Evolutionary conservation across 2,888 invertebrate genomes (phyloP).

Genomic region (Dasysyrphus albostriatus): DNA sequence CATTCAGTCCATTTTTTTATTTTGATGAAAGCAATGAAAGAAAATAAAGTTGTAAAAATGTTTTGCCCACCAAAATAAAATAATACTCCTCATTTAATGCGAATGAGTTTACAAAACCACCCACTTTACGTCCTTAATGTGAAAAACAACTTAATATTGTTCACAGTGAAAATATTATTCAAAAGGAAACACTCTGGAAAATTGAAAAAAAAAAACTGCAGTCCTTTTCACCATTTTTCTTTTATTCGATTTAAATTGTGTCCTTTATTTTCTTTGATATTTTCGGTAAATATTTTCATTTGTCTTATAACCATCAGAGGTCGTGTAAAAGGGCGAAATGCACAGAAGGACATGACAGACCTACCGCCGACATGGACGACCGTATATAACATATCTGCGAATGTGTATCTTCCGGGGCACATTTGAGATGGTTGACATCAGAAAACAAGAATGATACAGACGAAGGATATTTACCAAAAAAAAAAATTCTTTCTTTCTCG

Average conservation of each 20-base stretch:
- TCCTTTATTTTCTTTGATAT: slow-evolving; percentile 46
- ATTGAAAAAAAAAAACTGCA: slow-evolving; percentile 26
- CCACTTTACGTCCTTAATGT: not conserved
- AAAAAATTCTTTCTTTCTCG: slow-evolving; percentile 19
- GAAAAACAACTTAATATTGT: slow-evolving; percentile 44
- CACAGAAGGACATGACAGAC: slow-evolving; percentile 19
- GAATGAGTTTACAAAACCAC: not conserved
- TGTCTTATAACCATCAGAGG: slow-evolving; percentile 57
- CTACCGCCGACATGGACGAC: slow-evolving; percentile 29
- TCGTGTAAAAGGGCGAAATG: slow-evolving; percentile 41
- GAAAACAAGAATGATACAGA: slow-evolving; percentile 56
- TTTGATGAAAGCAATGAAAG: not conserved
- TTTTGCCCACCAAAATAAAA: slow-evolving; percentile 1
- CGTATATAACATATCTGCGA: not conserved
- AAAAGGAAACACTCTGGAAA: slow-evolving; percentile 50
- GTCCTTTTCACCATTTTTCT: slow-evolving; percentile 4
- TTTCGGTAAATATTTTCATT: slow-evolving; percentile 60
- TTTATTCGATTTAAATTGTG: slow-evolving; percentile 20
- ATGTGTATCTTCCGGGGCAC: slow-evolving; percentile 20
- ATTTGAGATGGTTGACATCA: slow-evolving; percentile 34
- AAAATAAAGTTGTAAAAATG: not conserved
- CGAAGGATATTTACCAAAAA: slow-evolving; percentile 27
- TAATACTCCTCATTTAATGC: slow-evolving; percentile 12
- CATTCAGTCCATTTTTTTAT: not conserved
- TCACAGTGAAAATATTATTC: slow-evolving; percentile 51